Conservation (phyloP, 2,888 invertebrate genomes). For the Drosophila buzzatii region DNA sequence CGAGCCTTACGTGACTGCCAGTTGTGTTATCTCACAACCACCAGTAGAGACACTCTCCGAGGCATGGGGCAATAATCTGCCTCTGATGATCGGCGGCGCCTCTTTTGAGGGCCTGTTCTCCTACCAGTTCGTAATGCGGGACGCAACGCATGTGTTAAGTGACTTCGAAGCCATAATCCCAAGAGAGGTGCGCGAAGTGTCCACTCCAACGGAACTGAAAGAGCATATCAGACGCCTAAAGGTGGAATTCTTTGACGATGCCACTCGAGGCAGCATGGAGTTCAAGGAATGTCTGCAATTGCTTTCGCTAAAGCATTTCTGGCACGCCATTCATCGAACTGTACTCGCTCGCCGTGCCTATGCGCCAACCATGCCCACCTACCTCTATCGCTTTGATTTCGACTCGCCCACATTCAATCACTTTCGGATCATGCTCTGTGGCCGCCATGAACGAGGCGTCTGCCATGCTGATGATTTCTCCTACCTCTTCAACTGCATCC, state of each 20-base stretch:
- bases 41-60: slow-evolving; percentile 66
- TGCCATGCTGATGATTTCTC: slow-evolving; percentile 82
- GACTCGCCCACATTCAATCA: slow-evolving; percentile 80
- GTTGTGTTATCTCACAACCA: slow-evolving; percentile 73
- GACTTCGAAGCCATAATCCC: slow-evolving; percentile 75
- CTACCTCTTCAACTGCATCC: slow-evolving; percentile 74
- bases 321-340: slow-evolving; percentile 82
- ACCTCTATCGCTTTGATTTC: slow-evolving; percentile 81
- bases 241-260: slow-evolving; percentile 60
- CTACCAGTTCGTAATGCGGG: slow-evolving; percentile 60
- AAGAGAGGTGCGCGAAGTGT: slow-evolving; percentile 57
- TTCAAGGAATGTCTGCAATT: slow-evolving; percentile 62
- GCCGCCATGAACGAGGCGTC: slow-evolving; percentile 70
- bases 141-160: slow-evolving; percentile 48
- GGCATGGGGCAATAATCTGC: slow-evolving; percentile 82
- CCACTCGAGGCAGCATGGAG: slow-evolving; percentile 61
- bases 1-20: slow-evolving; percentile 78
- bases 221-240: slow-evolving; percentile 59
- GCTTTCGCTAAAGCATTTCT: slow-evolving; percentile 76
- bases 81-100: slow-evolving; percentile 82
- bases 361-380: slow-evolving; percentile 80
- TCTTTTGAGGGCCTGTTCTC: slow-evolving; percentile 82
- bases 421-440: slow-evolving; percentile 72
- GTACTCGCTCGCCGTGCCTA: slow-evolving; percentile 67
- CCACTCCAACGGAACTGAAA: slow-evolving; percentile 51